Conservation (phyloP, 2,797 vertebrate genomes). For the Bradypodion pumilum region DNA sequence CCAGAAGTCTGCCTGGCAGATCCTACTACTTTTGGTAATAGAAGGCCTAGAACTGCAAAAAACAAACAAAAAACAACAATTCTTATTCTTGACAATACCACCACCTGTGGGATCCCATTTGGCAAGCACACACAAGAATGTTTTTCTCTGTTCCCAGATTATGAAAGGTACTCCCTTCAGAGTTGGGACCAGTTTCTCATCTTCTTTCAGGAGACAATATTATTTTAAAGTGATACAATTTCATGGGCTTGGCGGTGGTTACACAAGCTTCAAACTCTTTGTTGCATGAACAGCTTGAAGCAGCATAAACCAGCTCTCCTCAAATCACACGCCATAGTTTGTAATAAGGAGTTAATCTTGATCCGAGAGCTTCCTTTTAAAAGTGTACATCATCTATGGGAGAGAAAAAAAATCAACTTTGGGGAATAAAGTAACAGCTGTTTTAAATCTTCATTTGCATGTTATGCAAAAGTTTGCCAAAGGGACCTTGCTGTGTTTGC, state of each 20-base stretch:
- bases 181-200: too few species aligned
- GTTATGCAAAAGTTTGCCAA: conserved; percentile 59
- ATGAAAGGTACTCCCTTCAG: too few species aligned
- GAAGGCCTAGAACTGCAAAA: too few species aligned
- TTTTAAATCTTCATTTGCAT: conserved; percentile 63
- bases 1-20: too few species aligned
- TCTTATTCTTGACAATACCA: too few species aligned
- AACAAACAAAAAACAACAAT: too few species aligned
- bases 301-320: conserved; percentile 33
- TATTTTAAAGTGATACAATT: conserved; percentile 8
- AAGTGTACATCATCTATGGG: conserved; percentile 21
- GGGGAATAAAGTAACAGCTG: conserved; percentile 50
- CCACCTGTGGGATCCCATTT: too few species aligned
- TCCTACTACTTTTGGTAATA: too few species aligned
- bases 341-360: conserved; percentile 39
- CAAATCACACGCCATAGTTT: conserved; percentile 20
- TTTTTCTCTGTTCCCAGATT: too few species aligned
- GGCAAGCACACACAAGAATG: too few species aligned
- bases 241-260: neutral
- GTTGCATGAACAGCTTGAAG: conserved; percentile 30
- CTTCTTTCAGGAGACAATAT: too few species aligned
- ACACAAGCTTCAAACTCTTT: conserved; percentile 28
- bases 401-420: conserved; percentile 50
- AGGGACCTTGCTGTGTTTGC: conserved; percentile 56
- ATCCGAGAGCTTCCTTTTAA: conserved; percentile 43